Conservation (phyloP, 1,140 invertebrate genomes). For the Papilio machaon region DNA sequence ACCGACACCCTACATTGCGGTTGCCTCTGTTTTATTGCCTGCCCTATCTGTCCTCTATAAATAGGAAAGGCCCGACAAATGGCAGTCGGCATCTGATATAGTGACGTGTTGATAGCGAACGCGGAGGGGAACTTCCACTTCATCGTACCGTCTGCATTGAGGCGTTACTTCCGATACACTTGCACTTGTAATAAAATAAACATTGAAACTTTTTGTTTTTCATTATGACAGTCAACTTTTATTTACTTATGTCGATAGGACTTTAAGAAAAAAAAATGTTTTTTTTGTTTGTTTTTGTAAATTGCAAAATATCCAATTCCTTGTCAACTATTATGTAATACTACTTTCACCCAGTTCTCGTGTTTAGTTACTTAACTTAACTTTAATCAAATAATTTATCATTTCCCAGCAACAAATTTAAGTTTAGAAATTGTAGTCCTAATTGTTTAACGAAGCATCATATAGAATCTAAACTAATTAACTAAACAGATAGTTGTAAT, state of each 20-base stretch:
- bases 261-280: not conserved
- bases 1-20: conserved; percentile 37
- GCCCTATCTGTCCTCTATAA: conserved; percentile 51
- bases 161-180: conserved; percentile 23
- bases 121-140: conserved; percentile 48
- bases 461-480: not conserved
- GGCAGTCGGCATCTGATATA: conserved; percentile 55
- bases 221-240: not conserved
- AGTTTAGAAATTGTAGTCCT: not conserved
- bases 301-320: too few species aligned
- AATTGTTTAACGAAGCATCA: not conserved
- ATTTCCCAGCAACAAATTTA: too few species aligned
- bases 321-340: too few species aligned
- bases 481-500: not conserved
- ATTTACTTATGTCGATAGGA: not conserved
- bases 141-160: conserved; percentile 42
- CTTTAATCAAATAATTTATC: too few species aligned
- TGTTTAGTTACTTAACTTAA: too few species aligned
- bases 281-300: too few species aligned
- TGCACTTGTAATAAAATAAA: conserved; percentile 2
- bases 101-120: conserved; percentile 53
- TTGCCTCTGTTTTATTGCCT: conserved; percentile 41
- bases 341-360: too few species aligned
- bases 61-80: conserved; percentile 55
- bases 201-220: not conserved